Evolutionary conservation across 2,113 vertebrate species (phyloP).

Genomic region (Leptobrachium ailaonicum): DNA sequence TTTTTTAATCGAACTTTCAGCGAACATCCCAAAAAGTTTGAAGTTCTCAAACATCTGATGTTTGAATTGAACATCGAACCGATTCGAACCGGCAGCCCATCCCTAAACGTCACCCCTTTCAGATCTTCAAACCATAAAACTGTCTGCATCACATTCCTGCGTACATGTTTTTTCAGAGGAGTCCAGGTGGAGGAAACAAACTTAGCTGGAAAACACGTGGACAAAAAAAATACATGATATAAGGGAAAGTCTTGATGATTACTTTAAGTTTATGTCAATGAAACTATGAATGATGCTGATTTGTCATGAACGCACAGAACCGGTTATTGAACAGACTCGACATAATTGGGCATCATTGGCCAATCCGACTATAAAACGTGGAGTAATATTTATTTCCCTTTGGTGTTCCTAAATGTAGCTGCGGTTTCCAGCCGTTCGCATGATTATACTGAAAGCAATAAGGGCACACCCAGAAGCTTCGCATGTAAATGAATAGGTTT

Average conservation of each 20-base stretch:
- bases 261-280: neutral
- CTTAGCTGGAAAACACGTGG: too few relatives aligned
- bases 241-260: neutral
- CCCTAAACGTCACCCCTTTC: too few relatives aligned
- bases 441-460: neutral
- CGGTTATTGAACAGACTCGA: neutral
- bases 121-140: too few relatives aligned
- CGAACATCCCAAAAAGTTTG: too few relatives aligned
- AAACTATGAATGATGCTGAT: neutral
- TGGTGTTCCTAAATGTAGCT: neutral
- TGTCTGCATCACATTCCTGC: too few relatives aligned
- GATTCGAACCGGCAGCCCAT: too few relatives aligned
- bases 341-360: neutral
- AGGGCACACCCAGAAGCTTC: neutral
- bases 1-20: too few relatives aligned
- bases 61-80: too few relatives aligned
- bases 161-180: too few relatives aligned
- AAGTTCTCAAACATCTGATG: too few relatives aligned
- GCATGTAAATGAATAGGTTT: neutral
- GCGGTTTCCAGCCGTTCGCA: neutral
- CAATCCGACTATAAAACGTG: neutral
- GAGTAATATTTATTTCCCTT: neutral
- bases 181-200: too few relatives aligned
- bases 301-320: neutral
- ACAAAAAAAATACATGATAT: neutral